phyloP scores from a whole-genome alignment of 2,888 invertebrate species.

The Andrena chrysosceles region DNA sequence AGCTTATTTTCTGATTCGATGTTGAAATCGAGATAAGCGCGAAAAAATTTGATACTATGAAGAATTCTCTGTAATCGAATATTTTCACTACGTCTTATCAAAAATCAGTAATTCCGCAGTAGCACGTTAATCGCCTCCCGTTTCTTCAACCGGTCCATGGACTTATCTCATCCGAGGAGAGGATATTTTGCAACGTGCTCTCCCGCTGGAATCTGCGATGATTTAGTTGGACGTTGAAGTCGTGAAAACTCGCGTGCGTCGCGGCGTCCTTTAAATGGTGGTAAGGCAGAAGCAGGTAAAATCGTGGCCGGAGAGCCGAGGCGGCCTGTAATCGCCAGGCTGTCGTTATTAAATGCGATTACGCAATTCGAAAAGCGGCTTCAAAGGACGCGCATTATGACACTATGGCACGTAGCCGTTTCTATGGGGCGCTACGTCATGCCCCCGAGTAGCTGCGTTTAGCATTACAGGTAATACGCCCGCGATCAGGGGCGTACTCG shows the following conservation, averaged over 20 bases:
- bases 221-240: slow-evolving; percentile 52
- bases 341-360: slow-evolving; percentile 80
- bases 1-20: too few species aligned
- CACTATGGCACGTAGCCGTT: slow-evolving; percentile 67
- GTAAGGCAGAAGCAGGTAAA: slow-evolving; percentile 35
- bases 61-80: too few species aligned
- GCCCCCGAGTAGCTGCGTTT: slow-evolving; percentile 60
- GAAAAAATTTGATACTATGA: too few species aligned
- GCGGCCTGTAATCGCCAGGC: slow-evolving; percentile 57
- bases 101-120: too few species aligned
- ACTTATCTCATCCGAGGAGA: background rate
- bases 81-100: too few species aligned
- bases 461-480: slow-evolving; percentile 63
- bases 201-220: slow-evolving; percentile 40
- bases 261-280: slow-evolving; percentile 54
- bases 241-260: slow-evolving; percentile 40
- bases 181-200: slow-evolving; percentile 31
- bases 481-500: slow-evolving; percentile 64
- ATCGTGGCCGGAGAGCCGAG: slow-evolving; percentile 43
- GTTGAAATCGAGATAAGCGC: too few species aligned
- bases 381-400: slow-evolving; percentile 80
- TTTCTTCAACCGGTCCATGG: background rate
- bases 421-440: slow-evolving; percentile 68
- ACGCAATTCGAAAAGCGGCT: slow-evolving; percentile 78
- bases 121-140: background rate